Evolutionary conservation across 2,113 vertebrate genomes (phyloP), one percentile per base, ranked within the genome.

Genomic region (Zootoca vivipara): DNA sequence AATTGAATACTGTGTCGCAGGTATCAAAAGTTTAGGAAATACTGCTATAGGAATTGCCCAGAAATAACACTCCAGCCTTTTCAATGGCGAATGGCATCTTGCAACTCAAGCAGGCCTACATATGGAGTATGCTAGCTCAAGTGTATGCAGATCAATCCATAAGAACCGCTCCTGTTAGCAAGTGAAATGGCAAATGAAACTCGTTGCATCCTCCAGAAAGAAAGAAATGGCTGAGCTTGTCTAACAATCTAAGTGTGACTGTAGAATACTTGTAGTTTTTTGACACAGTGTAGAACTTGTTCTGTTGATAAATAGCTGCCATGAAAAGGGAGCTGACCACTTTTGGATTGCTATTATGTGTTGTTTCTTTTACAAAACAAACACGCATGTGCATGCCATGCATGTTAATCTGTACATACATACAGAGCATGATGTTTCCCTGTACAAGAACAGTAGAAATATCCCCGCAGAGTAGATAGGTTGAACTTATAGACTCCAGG

Each of bases 111-210:
- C 0, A 1, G n/a, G 35, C 35, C 2, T 65, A 86, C 40, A 40
- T 82, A 8, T 1, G 73, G 35, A 89, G 35, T 35, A 58, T 87
- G 67, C 77, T 70, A 80, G 73, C 35, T 33, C 52, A 16, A 86
- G 70, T 82, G 83, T 80, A 0, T 56, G 90, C 89, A 18, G 3
- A 2, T 67, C 30, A 87, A 38, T 80, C 74, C 77, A 70, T 4
- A 81, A 28, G 89, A 86, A 72, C 72, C 74, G 0, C 46, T 91
- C 12, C 89, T 73, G 30, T 26, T 42, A 75, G 85, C 28, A 72
- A 79, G 91, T 80, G 18, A 86, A 73, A 86, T 75, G 10, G 24
- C 1, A 69, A 86, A 2, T 84, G 80, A 89, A 93, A 87, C 22
- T 24, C 2, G 77, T 93, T 91, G 8, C 40, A 69, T 52, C 6